These are phyloP conservation scores for Indri indri DNA, from an alignment of 2,113 vertebrate genomes.

Conservation along the genomic window DNA sequence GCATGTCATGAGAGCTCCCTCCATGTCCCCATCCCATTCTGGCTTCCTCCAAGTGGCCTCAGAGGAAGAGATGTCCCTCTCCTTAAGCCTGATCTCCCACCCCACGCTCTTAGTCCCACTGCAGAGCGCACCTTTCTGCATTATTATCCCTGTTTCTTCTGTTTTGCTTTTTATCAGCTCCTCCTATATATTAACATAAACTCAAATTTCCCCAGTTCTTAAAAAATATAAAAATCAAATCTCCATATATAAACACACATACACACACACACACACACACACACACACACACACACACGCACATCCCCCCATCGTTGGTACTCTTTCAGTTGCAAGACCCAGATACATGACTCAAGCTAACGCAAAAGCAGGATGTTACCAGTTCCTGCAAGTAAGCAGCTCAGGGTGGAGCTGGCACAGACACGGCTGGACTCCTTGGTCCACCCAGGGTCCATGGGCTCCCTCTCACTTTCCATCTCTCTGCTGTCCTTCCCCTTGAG, in stretches of 20 bases:
- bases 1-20: not conserved
- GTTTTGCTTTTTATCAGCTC: not conserved
- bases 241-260: not conserved
- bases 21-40: not conserved
- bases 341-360: not conserved
- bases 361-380: not conserved
- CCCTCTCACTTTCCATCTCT: not conserved
- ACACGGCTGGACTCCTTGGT: rapidly evolving
- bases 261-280: not conserved
- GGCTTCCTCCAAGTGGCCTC: not conserved
- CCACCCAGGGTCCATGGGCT: not conserved
- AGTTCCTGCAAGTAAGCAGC: not conserved
- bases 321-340: not conserved
- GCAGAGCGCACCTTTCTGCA: not conserved
- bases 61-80: not conserved
- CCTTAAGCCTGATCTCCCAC: not conserved
- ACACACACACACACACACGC: not conserved
- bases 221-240: not conserved
- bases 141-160: not conserved
- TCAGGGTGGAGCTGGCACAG: not conserved
- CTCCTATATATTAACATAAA: not conserved
- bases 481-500: not conserved
- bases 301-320: not conserved
- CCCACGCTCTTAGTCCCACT: not conserved
- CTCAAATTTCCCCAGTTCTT: not conserved